Percentiles rank a stretch among this genome's conserved stretches.
Conservation (phyloP, 2,113 vertebrate genomes). For the Phyllostomus discolor region DNA sequence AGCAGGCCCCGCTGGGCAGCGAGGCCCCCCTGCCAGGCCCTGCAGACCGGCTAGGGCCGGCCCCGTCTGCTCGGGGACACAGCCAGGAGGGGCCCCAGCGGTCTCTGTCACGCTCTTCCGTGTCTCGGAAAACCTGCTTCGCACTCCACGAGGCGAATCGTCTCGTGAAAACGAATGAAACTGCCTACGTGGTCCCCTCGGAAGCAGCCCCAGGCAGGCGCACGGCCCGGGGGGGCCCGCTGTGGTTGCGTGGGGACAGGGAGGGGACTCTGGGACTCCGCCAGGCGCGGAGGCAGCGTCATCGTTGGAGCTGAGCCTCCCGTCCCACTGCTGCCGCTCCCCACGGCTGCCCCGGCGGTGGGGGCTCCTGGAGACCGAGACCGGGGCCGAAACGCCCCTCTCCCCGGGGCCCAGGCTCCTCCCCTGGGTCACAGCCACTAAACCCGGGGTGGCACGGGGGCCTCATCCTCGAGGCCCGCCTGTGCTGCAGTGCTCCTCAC, state of each 20-base stretch:
- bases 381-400: no score
- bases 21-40: not conserved
- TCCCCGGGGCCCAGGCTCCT: not conserved
- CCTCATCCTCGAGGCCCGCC: not conserved
- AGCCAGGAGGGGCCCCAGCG: not conserved
- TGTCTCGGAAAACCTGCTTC: not conserved
- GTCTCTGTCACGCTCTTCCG: not conserved
- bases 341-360: not conserved
- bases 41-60: not conserved
- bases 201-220: not conserved
- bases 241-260: not conserved
- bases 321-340: not conserved
- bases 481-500: not conserved
- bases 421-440: not conserved
- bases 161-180: not conserved
- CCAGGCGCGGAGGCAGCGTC: no score
- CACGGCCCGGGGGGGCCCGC: rapidly evolving
- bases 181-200: not conserved
- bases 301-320: not conserved
- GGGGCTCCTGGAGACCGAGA: not conserved
- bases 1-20: not conserved
- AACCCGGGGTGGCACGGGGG: not conserved
- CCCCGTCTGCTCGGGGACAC: not conserved
- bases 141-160: not conserved
- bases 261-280: not conserved